Evolutionary conservation across 2,888 invertebrate genomes (phyloP).

Genomic region (Ennomos fuscantarius): DNA sequence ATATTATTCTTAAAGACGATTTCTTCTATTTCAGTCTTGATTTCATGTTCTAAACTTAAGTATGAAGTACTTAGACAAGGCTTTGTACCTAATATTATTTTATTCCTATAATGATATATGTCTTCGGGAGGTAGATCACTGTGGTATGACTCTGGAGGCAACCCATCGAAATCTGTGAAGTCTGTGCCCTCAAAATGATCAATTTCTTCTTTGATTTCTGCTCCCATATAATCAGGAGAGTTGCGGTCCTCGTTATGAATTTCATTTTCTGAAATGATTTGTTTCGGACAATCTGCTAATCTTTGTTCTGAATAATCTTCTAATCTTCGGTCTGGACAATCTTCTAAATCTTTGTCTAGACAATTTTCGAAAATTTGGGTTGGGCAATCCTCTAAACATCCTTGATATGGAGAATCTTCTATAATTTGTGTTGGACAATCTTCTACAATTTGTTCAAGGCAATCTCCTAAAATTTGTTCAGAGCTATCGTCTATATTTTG

Average conservation of each 20-base stretch:
- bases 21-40: background rate
- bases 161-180: constrained; percentile 20
- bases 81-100: constrained; percentile 49
- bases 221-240: constrained; percentile 1
- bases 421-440: too few species aligned
- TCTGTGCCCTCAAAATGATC: constrained; percentile 17
- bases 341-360: too few species aligned
- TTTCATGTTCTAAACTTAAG: background rate
- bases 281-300: too few species aligned
- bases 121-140: constrained; percentile 24
- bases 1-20: background rate
- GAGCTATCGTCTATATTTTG: too few species aligned
- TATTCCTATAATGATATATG: constrained; percentile 35
- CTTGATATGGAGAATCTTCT: too few species aligned
- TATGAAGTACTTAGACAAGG: constrained; percentile 29
- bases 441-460: too few species aligned
- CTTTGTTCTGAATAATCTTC: too few species aligned
- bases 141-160: background rate
- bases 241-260: background rate
- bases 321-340: too few species aligned
- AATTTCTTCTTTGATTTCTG: constrained; percentile 32
- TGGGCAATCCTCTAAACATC: too few species aligned
- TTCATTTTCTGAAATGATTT: background rate
- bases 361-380: too few species aligned
- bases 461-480: too few species aligned